Evolutionary conservation across 1,140 invertebrate genomes (phyloP).

Genomic region (Bombus superbus): DNA sequence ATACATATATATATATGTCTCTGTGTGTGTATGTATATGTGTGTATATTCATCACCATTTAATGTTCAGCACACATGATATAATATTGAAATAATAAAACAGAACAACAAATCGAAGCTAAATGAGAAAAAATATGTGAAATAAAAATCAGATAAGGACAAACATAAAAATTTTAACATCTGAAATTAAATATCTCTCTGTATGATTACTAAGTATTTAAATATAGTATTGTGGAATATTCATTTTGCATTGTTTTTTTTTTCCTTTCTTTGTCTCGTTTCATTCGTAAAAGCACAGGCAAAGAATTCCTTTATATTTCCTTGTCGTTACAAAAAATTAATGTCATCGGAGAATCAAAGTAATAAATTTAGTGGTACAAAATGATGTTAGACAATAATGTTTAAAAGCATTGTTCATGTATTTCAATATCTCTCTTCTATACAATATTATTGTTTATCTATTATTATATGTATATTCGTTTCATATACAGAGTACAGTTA

Average conservation of each 20-base stretch:
- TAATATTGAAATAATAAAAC: conserved; percentile 47
- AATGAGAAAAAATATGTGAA: conserved; percentile 57
- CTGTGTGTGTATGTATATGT: background rate
- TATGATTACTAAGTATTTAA: conserved; percentile 25
- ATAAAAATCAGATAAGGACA: conserved; percentile 52
- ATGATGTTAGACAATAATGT: conserved; percentile 82
- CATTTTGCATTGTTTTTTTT: background rate
- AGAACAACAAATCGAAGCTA: conserved; percentile 50
- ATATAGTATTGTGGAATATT: conserved; percentile 23
- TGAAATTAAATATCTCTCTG: conserved; percentile 22
- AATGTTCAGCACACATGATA: conserved; percentile 7
- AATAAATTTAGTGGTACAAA: conserved; percentile 80
- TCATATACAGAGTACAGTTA: conserved; percentile 82
- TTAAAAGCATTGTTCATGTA: conserved; percentile 83
- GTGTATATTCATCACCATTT: conserved; percentile 24
- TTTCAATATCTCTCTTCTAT: conserved; percentile 83
- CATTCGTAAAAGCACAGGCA: conserved; percentile 16
- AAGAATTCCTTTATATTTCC: conserved; percentile 2
- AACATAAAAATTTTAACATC: conserved; percentile 32
- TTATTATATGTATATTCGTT: conserved; percentile 77
- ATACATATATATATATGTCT: background rate
- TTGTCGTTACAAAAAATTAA: conserved; percentile 52
- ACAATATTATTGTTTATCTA: conserved; percentile 80
- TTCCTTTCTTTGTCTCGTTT: background rate
- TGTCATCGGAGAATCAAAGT: conserved; percentile 60